Conservation (phyloP, 2,797 vertebrate species). For the Ambastaia sidthimunki region DNA sequence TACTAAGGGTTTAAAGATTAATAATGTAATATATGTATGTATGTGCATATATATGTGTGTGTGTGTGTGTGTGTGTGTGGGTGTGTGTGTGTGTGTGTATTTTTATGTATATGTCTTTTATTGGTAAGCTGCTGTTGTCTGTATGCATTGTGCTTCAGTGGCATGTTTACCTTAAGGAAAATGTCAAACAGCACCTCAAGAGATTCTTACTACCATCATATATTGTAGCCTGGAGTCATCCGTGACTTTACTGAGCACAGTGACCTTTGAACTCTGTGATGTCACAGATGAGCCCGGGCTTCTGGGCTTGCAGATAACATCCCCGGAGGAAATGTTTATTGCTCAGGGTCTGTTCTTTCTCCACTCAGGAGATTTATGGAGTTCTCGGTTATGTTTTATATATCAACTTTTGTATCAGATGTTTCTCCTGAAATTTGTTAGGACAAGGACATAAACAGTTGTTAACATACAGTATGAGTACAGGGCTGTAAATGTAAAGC, state of each 20-base stretch:
- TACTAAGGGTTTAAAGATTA: too few relatives aligned
- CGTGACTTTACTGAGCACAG: background rate
- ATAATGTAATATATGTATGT: too few relatives aligned
- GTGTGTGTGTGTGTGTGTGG: too few relatives aligned
- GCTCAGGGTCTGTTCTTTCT: background rate
- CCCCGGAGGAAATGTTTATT: background rate
- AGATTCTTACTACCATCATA: background rate
- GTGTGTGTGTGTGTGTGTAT: too few relatives aligned
- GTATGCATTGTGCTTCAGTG: background rate
- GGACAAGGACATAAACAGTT: too few relatives aligned
- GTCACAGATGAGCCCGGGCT: background rate
- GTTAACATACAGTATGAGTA: too few relatives aligned
- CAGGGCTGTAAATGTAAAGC: too few relatives aligned
- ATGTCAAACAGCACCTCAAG: constrained; percentile 10
- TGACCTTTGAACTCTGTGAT: constrained; percentile 18
- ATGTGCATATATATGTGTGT: too few relatives aligned
- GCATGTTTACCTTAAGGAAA: background rate
- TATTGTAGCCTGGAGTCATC: constrained; percentile 17
- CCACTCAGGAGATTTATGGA: background rate
- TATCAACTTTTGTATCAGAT: background rate
- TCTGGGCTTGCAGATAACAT: constrained; percentile 8
- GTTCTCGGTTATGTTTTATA: background rate
- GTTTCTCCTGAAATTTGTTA: background rate
- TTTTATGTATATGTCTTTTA: too few relatives aligned
- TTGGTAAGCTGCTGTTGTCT: too few relatives aligned